Evolutionary conservation across 2,797 vertebrate genomes (phyloP), one percentile per base, ranked within the genome.

Genomic region (Enoplosus armatus): DNA sequence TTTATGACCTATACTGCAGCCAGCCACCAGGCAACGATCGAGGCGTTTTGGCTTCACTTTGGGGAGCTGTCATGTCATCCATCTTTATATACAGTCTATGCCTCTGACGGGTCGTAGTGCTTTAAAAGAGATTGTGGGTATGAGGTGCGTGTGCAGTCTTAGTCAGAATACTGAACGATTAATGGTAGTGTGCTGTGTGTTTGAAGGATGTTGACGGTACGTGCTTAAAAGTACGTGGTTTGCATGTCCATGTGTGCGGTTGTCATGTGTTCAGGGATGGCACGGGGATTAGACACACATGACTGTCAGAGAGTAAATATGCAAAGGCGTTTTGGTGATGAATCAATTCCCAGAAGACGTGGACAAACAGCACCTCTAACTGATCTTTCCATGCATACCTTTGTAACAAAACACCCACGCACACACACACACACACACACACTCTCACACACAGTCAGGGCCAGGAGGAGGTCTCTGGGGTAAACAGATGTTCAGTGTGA

Each of bases 401-500:
- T 55, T 61, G 39, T 54, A 55, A 53, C 37, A 29, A 47, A 45
- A 73, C 62, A 55, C 33, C 56, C 47, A 33, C 7, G 31, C 7
- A 35, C 7, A 27, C 37, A 43, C 27, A 29, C 31, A 59, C 27
- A 15, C 26, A 35, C 24, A n/a, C 61, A 63, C 26, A 5, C 27
- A 69, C 72, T 24, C 76, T 55, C 56, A 47, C 80, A 35, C 63
- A 41, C 45, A n/a, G 16, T 64, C 56, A 58, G 77, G 64, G 82
- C 48, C 16, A 29, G 62, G 75, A 65, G 31, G 56, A 71, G 51
- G 51, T 83, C 84, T 87, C 79, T 26, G 53, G 75, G 81, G 80
- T 65, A 79, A 85, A 84, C 81, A 84, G 77, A 83, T 85, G 77
- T 70, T 85, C 61, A 37, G 70, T 64, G 35, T 29, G 33, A 72